Base-by-base conservation (phyloP, 53 echinoderm and acorn worm species). In the Holothuria scabra region DNA sequence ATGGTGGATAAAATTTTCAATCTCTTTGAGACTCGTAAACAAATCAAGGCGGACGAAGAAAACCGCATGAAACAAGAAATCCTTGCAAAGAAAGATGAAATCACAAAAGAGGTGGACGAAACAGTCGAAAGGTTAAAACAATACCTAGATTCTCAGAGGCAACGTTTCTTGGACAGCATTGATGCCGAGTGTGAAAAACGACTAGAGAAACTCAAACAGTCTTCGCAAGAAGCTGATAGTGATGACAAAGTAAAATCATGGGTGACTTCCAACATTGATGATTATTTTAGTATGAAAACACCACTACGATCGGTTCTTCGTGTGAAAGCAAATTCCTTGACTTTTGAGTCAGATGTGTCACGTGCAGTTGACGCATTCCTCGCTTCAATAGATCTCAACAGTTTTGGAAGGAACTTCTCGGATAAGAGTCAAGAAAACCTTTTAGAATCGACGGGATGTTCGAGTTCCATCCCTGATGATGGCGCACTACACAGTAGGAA, bases 161-260 rank as follows among this genome's bases (percentile, higher is more conserved):
- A 56, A 28, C 22, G 12, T 18, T 58, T 78, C 23, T 57, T 78
- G 31, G 31, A 19, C 3, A 30, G 56, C 26, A 56, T 78, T 32
- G 16, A 56, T 5, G 49, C 22, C 1, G 56, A 12, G 9, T 57
- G 52, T 56, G 78, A 78, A 10, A 19, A 56, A 22, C 18, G 32
- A 59, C 29, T 78, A 8, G 28, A 19, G 12, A 56, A 31, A 14
- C 56, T 78, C 28, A 21, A 12, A 5, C 19, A 52, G 8, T 28
- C 12, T 56, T 24, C 31, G 3, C 18, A 78, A 32, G 19, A 58
- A 56, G 58, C 58, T 25, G 78, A 78, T 19, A 56, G 30, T 4
- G 25, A 55, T n/a, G 29, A 29, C 8, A 32, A 23, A 20, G 30
- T 78, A 56, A 78, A 78, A 32, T 23, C 78, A 16, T 78, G 78